phyloP scores from a whole-genome alignment of 2,113 vertebrate species.

The Rana temporaria region DNA sequence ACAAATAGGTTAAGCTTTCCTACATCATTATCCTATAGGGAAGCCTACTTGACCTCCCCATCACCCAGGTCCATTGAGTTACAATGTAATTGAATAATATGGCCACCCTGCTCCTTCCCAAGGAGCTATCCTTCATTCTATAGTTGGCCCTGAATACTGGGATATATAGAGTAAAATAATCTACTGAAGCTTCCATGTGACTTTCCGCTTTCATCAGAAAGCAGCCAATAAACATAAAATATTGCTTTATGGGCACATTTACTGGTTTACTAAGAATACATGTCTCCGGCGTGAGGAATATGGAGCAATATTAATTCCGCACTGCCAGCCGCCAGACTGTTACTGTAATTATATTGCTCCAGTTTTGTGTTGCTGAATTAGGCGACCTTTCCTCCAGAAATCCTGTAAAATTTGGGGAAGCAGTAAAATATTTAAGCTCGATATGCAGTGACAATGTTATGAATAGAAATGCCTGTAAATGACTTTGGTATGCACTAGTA shows the following conservation, averaged over 20 bases:
- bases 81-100: no score
- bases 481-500: constrained; percentile 58
- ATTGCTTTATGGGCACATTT: constrained; percentile 18
- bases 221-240: constrained; percentile 42
- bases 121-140: background rate
- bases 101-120: no score
- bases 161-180: background rate
- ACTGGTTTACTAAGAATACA: constrained; percentile 41
- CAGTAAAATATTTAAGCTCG: constrained; percentile 59
- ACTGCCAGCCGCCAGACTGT: background rate
- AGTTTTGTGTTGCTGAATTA: constrained; percentile 40
- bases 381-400: constrained; percentile 33
- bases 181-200: background rate
- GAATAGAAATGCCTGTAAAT: constrained; percentile 64
- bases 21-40: no score
- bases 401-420: constrained; percentile 51
- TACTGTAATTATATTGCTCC: constrained; percentile 45
- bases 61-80: no score
- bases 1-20: no score
- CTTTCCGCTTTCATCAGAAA: constrained; percentile 14
- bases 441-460: constrained; percentile 62
- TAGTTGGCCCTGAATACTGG: background rate
- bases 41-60: no score
- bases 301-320: constrained; percentile 31
- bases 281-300: constrained; percentile 24